phyloP scores from a whole-genome alignment of 2,113 vertebrate genomes.

The Sardina pilchardus region DNA sequence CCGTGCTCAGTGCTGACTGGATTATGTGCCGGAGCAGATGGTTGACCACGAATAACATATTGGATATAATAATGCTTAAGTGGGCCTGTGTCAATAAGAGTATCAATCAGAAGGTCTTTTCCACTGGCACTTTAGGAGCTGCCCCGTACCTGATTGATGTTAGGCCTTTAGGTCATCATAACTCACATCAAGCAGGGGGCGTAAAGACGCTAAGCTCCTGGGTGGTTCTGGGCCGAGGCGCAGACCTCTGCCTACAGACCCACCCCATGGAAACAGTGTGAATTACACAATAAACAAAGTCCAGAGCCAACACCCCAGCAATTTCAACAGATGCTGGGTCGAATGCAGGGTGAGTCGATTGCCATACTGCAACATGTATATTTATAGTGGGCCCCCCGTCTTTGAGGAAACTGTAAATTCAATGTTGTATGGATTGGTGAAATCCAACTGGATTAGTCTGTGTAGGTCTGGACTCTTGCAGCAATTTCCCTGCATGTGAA shows the following conservation, averaged over 20 bases:
- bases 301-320: background rate
- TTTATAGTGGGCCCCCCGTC: background rate
- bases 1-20: conserved; percentile 59
- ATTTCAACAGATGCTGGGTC: background rate
- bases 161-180: conserved; percentile 12
- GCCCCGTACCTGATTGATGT: background rate
- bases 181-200: background rate
- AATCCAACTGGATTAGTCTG: background rate
- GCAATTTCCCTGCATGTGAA: background rate
- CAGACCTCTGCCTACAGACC: background rate
- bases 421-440: background rate
- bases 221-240: background rate
- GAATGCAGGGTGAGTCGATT: background rate
- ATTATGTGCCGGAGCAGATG: conserved; percentile 67
- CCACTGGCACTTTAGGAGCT: background rate
- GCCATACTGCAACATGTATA: background rate
- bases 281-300: background rate
- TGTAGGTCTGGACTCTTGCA: background rate
- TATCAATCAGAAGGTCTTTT: conserved; percentile 63
- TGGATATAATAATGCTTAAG: conserved; percentile 67
- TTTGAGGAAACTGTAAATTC: background rate
- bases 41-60: conserved; percentile 72
- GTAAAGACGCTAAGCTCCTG: background rate
- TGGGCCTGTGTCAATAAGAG: conserved; percentile 65
- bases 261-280: background rate